Conservation (phyloP, 2,888 invertebrate genomes). For the Callyntrura sp. region DNA sequence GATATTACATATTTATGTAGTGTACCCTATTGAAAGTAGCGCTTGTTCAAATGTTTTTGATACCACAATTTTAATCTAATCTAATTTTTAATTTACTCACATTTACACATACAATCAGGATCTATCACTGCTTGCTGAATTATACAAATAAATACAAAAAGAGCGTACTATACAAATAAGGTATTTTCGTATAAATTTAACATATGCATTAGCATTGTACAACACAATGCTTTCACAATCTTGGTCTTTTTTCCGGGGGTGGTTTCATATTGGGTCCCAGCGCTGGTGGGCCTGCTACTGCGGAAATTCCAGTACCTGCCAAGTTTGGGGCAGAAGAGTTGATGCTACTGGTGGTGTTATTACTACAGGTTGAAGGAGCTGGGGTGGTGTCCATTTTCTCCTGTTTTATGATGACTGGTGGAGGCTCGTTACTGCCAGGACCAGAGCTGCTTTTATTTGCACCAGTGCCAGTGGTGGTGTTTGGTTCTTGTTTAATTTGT, state of each 20-base stretch:
- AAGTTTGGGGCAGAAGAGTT: neutral
- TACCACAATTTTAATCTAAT: too few species aligned
- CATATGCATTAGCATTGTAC: too few species aligned
- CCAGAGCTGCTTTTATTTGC: slow-evolving; percentile 37
- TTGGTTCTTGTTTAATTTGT: slow-evolving; percentile 64
- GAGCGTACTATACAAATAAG: too few species aligned
- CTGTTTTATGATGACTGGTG: slow-evolving; percentile 71
- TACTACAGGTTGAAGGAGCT: slow-evolving; percentile 84
- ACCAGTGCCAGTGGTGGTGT: neutral
- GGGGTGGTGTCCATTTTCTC: slow-evolving; percentile 72
- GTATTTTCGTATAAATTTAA: too few species aligned
- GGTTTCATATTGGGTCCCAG: slow-evolving; percentile 91
- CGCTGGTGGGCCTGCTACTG: neutral
- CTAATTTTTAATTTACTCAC: too few species aligned
- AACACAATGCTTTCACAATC: slow-evolving; percentile 85
- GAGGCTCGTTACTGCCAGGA: slow-evolving; percentile 56
- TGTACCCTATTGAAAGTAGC: too few species aligned
- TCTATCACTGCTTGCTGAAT: too few species aligned
- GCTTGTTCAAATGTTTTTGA: too few species aligned
- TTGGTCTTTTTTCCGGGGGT: slow-evolving; percentile 94
- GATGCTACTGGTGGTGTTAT: slow-evolving; percentile 78
- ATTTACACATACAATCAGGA: too few species aligned
- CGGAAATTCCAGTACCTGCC: slow-evolving; percentile 83
- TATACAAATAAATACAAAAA: neutral
- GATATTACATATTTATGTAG: too few species aligned